These are phyloP conservation scores for Cheilinus undulatus DNA, from an alignment of 2,113 vertebrate genomes.

Conservation along the genomic window DNA sequence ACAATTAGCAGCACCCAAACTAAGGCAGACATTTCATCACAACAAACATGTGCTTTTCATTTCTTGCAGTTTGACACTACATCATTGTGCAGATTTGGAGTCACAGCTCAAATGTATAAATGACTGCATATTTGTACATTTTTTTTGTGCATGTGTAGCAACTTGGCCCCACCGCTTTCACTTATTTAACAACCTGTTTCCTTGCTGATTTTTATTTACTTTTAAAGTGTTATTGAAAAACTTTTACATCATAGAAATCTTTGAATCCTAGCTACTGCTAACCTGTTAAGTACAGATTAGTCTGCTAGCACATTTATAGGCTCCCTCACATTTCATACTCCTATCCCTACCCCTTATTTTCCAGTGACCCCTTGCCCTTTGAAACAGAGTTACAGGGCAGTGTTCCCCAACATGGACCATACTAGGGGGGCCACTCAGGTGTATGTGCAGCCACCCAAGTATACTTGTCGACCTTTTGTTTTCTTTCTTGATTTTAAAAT, in stretches of 20 bases:
- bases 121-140: constrained; percentile 17
- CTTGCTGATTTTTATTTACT: not conserved
- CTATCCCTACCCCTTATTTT: too few relatives aligned
- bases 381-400: too few relatives aligned
- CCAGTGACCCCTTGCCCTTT: too few relatives aligned
- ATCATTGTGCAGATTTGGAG: constrained; percentile 38
- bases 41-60: constrained; percentile 53
- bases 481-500: too few relatives aligned
- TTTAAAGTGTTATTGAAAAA: not conserved
- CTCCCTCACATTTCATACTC: too few relatives aligned
- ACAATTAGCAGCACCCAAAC: constrained; percentile 39
- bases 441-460: too few relatives aligned
- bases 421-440: too few relatives aligned
- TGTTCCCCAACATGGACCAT: too few relatives aligned
- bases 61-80: not conserved
- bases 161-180: not conserved
- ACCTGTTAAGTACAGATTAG: not conserved
- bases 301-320: not conserved
- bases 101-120: constrained; percentile 19
- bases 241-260: not conserved
- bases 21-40: constrained; percentile 31
- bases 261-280: not conserved
- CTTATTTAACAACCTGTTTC: too few relatives aligned
- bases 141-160: constrained; percentile 18
- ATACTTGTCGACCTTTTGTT: too few relatives aligned